phyloP scores from a whole-genome alignment of 2,888 invertebrate species.

The Halictus quadricinctus region DNA sequence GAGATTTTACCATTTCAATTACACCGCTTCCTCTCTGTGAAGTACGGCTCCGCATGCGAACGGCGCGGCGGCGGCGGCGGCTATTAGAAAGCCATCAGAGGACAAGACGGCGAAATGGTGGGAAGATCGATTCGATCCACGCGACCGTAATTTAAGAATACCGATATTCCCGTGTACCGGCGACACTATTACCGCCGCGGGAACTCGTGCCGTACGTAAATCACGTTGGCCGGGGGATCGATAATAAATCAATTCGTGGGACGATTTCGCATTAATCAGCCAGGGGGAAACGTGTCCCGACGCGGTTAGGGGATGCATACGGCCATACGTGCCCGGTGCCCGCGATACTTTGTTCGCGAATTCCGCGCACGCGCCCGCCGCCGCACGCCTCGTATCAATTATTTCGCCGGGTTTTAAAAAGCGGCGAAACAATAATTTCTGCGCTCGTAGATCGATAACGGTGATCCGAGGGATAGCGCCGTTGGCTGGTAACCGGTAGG shows the following conservation, averaged over 20 bases:
- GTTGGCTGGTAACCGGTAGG: not conserved
- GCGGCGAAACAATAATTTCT: conserved; percentile 51
- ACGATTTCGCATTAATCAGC: conserved; percentile 24
- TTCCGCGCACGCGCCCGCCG: conserved; percentile 2
- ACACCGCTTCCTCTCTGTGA: not conserved
- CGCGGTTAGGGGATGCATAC: not conserved
- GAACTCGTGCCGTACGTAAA: conserved; percentile 13
- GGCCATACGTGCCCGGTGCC: not conserved
- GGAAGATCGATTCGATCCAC: not conserved
- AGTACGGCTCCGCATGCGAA: not conserved
- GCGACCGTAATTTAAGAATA: conserved; percentile 3
- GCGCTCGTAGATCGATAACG: conserved; percentile 49
- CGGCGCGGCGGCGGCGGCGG: not conserved
- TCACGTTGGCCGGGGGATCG: conserved; percentile 25
- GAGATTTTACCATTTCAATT: not conserved
- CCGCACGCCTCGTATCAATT: conserved; percentile 6
- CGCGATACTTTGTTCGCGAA: not conserved
- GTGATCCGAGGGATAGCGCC: conserved; percentile 1
- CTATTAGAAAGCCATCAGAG: not conserved
- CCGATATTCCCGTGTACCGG: not conserved
- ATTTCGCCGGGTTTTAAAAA: conserved; percentile 31
- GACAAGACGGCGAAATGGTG: not conserved
- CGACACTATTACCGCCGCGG: not conserved
- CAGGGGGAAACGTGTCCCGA: not conserved
- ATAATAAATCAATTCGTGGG: conserved; percentile 45